These are phyloP conservation scores for Corythucha ciliata DNA, from an alignment of 2,888 invertebrate genomes.

Conservation along the genomic window DNA sequence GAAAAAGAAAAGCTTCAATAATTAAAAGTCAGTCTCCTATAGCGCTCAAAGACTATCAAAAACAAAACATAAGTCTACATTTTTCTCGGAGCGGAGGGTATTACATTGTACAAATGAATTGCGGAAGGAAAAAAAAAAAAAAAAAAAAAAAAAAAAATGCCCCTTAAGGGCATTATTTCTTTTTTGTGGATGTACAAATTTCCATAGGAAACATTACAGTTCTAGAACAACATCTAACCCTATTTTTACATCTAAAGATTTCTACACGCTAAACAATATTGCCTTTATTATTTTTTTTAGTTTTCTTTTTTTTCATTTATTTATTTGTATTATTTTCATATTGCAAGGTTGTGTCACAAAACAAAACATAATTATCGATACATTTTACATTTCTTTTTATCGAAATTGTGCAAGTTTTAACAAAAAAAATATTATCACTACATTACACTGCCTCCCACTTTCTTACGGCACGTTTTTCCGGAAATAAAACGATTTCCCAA, in stretches of 20 bases:
- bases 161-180: constrained; percentile 9
- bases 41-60: too few relatives aligned
- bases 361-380: constrained; percentile 23
- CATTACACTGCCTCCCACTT: not conserved
- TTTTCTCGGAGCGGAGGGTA: too few relatives aligned
- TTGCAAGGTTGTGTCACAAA: constrained; percentile 30
- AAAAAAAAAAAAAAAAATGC: too few relatives aligned
- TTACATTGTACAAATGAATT: constrained; percentile 5
- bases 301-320: too few relatives aligned
- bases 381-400: constrained; percentile 12
- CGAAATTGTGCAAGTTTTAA: constrained; percentile 5
- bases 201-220: constrained; percentile 30
- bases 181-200: constrained; percentile 25
- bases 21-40: constrained; percentile 7
- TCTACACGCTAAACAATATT: constrained; percentile 29
- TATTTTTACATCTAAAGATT: constrained; percentile 8
- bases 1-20: constrained; percentile 1
- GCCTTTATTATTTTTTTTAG: too few relatives aligned
- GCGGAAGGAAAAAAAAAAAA: not conserved
- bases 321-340: too few relatives aligned
- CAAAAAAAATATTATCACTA: constrained; percentile 12
- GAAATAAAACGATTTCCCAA: too few relatives aligned
- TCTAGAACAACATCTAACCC: constrained; percentile 12
- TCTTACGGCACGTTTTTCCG: constrained; percentile 9
- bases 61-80: too few relatives aligned